Conservation (phyloP, 2,888 invertebrate species). For the Hypolimnas misippus region DNA sequence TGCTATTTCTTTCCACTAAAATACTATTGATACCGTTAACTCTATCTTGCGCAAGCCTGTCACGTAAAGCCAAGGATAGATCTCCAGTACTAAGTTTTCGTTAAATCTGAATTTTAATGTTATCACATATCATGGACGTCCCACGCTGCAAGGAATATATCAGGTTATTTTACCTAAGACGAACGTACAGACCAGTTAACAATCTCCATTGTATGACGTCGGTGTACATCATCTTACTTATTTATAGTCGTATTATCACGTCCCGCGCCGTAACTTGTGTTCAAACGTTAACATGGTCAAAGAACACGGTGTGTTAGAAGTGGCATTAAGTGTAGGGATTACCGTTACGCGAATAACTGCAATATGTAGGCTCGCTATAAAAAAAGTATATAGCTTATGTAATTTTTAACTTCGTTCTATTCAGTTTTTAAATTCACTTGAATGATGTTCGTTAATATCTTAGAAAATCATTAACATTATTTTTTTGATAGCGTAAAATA, state of each 20-base stretch:
- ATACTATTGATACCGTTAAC: no score
- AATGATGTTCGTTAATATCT: no score
- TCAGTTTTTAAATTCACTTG: no score
- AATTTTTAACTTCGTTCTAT: no score
- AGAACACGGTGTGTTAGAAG: background rate
- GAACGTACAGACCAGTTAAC: slow-evolving; percentile 41
- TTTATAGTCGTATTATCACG: slow-evolving; percentile 61
- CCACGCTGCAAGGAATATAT: background rate
- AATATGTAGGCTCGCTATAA: background rate
- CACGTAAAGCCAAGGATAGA: background rate
- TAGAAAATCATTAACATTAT: no score
- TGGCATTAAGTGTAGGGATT: background rate
- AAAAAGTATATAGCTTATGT: no score
- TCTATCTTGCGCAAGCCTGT: background rate
- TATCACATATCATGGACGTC: slow-evolving; percentile 6
- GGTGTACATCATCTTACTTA: slow-evolving; percentile 51
- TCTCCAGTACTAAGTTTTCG: slow-evolving; percentile 2
- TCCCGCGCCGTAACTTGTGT: slow-evolving; percentile 42
- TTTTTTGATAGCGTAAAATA: no score
- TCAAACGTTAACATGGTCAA: slow-evolving; percentile 29
- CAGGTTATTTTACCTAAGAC: slow-evolving; percentile 16
- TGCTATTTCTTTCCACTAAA: no score
- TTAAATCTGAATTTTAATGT: slow-evolving; percentile 12
- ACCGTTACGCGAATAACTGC: background rate
- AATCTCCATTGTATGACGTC: slow-evolving; percentile 51